A percentile compares a stretch with the other conserved stretches of the same genome.
phyloP scores from a whole-genome alignment of 2,797 vertebrate genomes.

The Parauchenoglanis ngamensis region DNA sequence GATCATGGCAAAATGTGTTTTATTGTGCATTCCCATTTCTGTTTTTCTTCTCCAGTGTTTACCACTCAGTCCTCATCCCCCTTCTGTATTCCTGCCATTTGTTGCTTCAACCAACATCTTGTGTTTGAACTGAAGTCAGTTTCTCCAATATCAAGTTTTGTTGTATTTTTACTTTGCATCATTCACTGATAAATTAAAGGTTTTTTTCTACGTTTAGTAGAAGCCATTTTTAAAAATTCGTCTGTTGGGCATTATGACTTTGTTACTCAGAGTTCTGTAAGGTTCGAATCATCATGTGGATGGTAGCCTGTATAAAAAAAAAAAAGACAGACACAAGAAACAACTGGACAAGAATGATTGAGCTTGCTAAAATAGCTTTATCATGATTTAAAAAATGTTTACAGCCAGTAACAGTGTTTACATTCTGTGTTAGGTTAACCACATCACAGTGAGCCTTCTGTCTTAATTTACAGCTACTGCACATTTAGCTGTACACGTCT shows the following conservation, averaged over 20 bases:
- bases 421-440: constrained; percentile 83
- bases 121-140: neutral
- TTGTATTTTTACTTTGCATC: constrained; percentile 16
- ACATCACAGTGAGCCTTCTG: constrained; percentile 84
- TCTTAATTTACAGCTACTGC: constrained; percentile 70
- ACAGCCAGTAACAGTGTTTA: constrained; percentile 80
- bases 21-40: neutral
- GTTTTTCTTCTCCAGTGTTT: neutral
- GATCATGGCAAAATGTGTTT: neutral
- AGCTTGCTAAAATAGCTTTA: constrained; percentile 87
- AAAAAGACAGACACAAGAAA: constrained; percentile 31
- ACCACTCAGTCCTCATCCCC: neutral
- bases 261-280: neutral
- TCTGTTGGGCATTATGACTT: neutral
- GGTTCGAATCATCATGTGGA: neutral
- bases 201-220: constrained; percentile 40
- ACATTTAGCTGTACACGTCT: constrained; percentile 61
- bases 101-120: neutral
- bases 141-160: neutral
- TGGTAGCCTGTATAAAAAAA: neutral
- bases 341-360: constrained; percentile 53
- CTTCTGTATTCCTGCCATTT: constrained; percentile 2
- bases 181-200: constrained; percentile 40
- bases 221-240: neutral
- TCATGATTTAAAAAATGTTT: constrained; percentile 79